phyloP scores from a whole-genome alignment of 2,797 vertebrate genomes.

The Enteromius anoplus region DNA sequence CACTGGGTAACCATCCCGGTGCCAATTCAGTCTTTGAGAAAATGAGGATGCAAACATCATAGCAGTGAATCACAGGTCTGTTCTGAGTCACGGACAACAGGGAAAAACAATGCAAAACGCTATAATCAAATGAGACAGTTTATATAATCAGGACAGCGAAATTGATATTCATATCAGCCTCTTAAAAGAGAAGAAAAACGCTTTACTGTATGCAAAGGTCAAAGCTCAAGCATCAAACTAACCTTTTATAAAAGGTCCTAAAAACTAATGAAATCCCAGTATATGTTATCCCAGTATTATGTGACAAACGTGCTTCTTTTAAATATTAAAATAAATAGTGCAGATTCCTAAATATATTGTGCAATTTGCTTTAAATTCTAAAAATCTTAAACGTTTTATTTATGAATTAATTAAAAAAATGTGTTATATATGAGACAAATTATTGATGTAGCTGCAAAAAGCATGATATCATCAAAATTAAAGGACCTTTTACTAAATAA shows the following conservation, averaged over 20 bases:
- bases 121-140: neutral
- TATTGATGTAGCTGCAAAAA: neutral
- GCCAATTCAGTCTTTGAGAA: neutral
- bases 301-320: neutral
- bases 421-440: neutral
- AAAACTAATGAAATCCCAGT: too few relatives aligned
- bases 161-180: neutral
- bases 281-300: neutral
- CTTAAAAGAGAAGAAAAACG: neutral
- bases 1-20: neutral
- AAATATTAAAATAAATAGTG: neutral
- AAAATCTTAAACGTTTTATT: neutral
- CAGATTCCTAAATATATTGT: neutral
- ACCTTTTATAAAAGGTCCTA: neutral
- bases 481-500: neutral
- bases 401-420: neutral
- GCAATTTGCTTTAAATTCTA: neutral
- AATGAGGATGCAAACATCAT: neutral
- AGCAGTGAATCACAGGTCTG: neutral
- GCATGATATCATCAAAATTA: neutral
- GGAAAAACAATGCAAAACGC: neutral
- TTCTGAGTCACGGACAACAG: neutral
- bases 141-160: neutral
- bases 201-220: neutral
- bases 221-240: neutral